Conservation (phyloP, 2,797 vertebrate genomes). For the Microctenopoma stevenorrisi region DNA sequence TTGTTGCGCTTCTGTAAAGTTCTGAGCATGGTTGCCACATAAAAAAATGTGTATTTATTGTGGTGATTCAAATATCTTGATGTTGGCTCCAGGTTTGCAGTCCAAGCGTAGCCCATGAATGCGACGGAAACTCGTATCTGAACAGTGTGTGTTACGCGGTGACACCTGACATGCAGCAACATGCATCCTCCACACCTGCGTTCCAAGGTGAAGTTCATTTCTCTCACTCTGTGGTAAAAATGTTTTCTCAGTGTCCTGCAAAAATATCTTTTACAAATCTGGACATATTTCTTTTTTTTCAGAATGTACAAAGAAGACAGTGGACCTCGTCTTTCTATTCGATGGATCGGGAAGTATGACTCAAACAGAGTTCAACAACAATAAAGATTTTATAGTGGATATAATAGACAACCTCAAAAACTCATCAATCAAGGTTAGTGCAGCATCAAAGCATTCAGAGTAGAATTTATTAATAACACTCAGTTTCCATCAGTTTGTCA, state of each 20-base stretch:
- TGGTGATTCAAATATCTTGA: neutral
- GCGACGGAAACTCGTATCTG: constrained; percentile 84
- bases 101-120: constrained; percentile 78
- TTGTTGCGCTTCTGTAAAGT: neutral
- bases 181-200: constrained; percentile 49
- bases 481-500: no score
- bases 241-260: neutral
- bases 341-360: constrained; percentile 86
- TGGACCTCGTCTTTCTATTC: constrained; percentile 88
- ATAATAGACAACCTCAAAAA: constrained; percentile 80
- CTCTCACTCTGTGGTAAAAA: neutral
- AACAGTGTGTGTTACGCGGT: constrained; percentile 85
- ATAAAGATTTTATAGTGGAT: constrained; percentile 82
- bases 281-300: constrained; percentile 4
- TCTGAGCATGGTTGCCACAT: neutral
- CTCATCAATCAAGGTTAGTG: constrained; percentile 82
- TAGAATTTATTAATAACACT: no score
- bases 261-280: neutral
- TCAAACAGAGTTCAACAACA: constrained; percentile 57
- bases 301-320: constrained; percentile 85
- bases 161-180: constrained; percentile 11
- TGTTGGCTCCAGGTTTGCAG: constrained; percentile 83
- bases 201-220: constrained; percentile 80
- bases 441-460: neutral
- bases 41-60: neutral